Evolutionary conservation across 2,113 vertebrate species (phyloP).

Genomic region (Mus spicilegus): DNA sequence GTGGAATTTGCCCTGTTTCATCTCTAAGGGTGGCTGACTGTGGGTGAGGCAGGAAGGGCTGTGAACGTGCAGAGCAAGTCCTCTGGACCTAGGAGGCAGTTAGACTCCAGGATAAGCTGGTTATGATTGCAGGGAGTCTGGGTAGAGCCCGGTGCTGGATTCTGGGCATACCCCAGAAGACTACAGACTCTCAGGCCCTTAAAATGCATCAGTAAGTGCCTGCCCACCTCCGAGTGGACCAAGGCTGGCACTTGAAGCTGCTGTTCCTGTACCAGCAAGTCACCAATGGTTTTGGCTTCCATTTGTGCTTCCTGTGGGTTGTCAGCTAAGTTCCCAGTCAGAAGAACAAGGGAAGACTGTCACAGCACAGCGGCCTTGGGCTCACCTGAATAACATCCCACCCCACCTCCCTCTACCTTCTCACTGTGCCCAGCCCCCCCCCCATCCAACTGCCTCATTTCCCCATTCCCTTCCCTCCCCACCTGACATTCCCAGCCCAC

Average conservation of each 20-base stretch:
- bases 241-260: not conserved
- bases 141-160: not conserved
- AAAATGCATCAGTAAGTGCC: not conserved
- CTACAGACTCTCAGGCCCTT: not conserved
- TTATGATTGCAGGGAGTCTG: no score
- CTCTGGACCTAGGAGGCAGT: no score
- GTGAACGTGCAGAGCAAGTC: not conserved
- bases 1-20: not conserved
- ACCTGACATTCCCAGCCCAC: no score
- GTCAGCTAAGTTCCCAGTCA: not conserved
- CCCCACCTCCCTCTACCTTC: not conserved
- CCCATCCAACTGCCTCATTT: no score
- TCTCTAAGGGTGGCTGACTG: no score
- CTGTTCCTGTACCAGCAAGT: not conserved
- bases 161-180: not conserved
- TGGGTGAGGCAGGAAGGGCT: not conserved
- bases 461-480: not conserved
- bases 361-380: rapidly evolving
- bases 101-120: not conserved
- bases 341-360: not conserved
- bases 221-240: not conserved
- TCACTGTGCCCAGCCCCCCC: not conserved
- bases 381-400: no score
- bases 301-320: not conserved
- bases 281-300: not conserved